Conservation (phyloP, 2,888 invertebrate genomes). For the Papilio elwesi region DNA sequence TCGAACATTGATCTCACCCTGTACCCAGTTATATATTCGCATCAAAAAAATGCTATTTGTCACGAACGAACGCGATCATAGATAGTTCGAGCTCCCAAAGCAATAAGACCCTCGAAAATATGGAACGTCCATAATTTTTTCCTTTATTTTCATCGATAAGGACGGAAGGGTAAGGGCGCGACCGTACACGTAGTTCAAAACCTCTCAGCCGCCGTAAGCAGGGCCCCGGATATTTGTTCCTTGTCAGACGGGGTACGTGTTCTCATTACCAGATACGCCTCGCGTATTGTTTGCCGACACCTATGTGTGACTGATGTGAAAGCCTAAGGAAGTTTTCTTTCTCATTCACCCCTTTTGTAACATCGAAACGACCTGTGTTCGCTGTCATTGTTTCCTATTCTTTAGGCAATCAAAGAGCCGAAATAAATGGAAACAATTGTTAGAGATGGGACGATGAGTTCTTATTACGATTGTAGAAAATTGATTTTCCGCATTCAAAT, state of each 20-base stretch:
- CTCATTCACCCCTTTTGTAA: slow-evolving; percentile 28
- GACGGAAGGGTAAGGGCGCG: slow-evolving; percentile 36
- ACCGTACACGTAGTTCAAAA: slow-evolving; percentile 54
- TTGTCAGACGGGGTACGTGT: slow-evolving; percentile 66
- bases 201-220: slow-evolving; percentile 57
- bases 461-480: background rate
- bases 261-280: slow-evolving; percentile 63
- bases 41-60: slow-evolving; percentile 40
- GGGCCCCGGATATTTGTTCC: slow-evolving; percentile 64
- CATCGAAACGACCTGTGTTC: slow-evolving; percentile 2
- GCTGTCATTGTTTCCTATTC: background rate
- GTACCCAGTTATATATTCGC: slow-evolving; percentile 32
- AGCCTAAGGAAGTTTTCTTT: slow-evolving; percentile 45
- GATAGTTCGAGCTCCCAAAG: slow-evolving; percentile 40
- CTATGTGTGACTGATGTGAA: slow-evolving; percentile 47
- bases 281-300: slow-evolving; percentile 52
- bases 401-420: background rate
- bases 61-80: slow-evolving; percentile 40
- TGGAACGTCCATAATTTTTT: slow-evolving; percentile 40
- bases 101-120: slow-evolving; percentile 42
- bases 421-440: slow-evolving; percentile 4
- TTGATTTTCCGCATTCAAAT: too few species aligned
- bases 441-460: background rate
- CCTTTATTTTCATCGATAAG: slow-evolving; percentile 39
- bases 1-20: slow-evolving; percentile 27